Evolutionary conservation across 92 coral and sea anemone genomes (phyloP), one percentile per base, ranked within the genome.

Genomic region (Epizoanthus illoricatus): DNA sequence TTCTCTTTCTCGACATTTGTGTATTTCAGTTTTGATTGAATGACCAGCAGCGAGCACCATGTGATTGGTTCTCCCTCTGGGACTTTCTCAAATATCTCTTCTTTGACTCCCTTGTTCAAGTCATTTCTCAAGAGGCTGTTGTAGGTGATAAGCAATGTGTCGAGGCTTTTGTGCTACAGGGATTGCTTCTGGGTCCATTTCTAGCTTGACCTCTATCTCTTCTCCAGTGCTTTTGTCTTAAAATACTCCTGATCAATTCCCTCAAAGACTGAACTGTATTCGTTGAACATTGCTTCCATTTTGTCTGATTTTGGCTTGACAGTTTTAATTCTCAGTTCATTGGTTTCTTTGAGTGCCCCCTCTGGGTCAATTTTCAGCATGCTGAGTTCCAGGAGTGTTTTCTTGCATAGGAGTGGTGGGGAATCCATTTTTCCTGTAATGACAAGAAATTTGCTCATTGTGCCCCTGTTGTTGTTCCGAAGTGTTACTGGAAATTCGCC

Each of bases 351-450:
- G 6, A 90, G 79, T 57, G 85, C 89, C 89, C 89, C 89, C 3
- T 87, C 89, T 7, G 85, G 87, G 7, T 87, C 88, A 49, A 87
- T 90, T 55, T 79, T 86, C 7, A 87, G 88, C 86, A 88, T 88
- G 73, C 83, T 84, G 5, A 84, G 84, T 11, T 85, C 74, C n/a
- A 69, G 42, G 16, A 74, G 70, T 28, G 36, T 1, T 2, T 28
- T 28, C 36, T 28, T 28, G 36, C 2, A 2, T 28, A 28, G 36
- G 36, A 28, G 36, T 28, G 36, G 36, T 2, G 2, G 36, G 36
- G 36, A 0, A 2, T 28, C 36, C 36, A 28, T 19, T 8, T 61
- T 83, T 4, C 86, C 86, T 43, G 73, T 18, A 62, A 83, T 73
- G 24, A 83, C 80, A 17, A 73, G 52, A 41, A 83, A 83, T 66